A percentile compares a stretch with the other conserved stretches of the same genome.
phyloP scores from a whole-genome alignment of 2,888 invertebrate genomes.

The Plagodis pulveraria region DNA sequence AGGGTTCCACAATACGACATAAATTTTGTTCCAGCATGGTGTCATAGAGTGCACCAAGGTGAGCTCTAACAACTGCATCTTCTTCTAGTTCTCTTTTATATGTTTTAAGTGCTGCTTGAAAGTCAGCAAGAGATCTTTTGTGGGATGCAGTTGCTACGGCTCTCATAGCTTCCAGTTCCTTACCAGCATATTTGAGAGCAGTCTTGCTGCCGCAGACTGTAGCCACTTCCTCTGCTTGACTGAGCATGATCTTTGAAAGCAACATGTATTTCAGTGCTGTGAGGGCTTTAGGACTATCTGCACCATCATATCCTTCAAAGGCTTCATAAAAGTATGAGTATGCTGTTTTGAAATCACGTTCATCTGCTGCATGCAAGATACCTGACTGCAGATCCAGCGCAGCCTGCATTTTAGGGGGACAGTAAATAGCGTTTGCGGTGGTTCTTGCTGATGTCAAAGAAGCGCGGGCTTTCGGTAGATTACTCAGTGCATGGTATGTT shows the following conservation, averaged over 20 bases:
- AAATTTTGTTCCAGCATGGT: slow-evolving; percentile 99
- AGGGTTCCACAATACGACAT: slow-evolving; percentile 99
- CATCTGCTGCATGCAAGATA: slow-evolving; percentile 99
- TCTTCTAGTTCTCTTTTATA: slow-evolving; percentile 96
- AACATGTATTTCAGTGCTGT: slow-evolving; percentile 99
- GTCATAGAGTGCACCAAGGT: slow-evolving; percentile 98
- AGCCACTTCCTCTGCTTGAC: slow-evolving; percentile 97
- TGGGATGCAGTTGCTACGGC: slow-evolving; percentile 98
- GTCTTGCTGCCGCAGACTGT: slow-evolving; percentile 98
- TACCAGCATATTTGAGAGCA: slow-evolving; percentile 97
- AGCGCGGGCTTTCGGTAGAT: slow-evolving; percentile 97
- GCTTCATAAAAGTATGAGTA: slow-evolving; percentile 99
- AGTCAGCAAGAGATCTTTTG: slow-evolving; percentile 98
- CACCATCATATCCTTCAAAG: slow-evolving; percentile 99
- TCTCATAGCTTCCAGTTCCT: slow-evolving; percentile 99
- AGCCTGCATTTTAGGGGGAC: slow-evolving; percentile 99
- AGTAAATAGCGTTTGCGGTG: slow-evolving; percentile 99
- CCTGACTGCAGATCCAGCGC: slow-evolving; percentile 98
- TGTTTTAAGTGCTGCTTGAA: slow-evolving; percentile 94
- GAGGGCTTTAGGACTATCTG: slow-evolving; percentile 95
- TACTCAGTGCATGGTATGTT: slow-evolving; percentile 98
- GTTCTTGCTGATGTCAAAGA: slow-evolving; percentile 99
- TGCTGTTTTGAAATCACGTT: slow-evolving; percentile 99
- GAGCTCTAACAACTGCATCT: slow-evolving; percentile 98
- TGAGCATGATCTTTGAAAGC: slow-evolving; percentile 98